Percentiles rank a stretch among this genome's conserved stretches.
These are phyloP conservation scores for Mormyrus iriodes DNA, from an alignment of 2,113 vertebrate species.

Conservation along the genomic window DNA sequence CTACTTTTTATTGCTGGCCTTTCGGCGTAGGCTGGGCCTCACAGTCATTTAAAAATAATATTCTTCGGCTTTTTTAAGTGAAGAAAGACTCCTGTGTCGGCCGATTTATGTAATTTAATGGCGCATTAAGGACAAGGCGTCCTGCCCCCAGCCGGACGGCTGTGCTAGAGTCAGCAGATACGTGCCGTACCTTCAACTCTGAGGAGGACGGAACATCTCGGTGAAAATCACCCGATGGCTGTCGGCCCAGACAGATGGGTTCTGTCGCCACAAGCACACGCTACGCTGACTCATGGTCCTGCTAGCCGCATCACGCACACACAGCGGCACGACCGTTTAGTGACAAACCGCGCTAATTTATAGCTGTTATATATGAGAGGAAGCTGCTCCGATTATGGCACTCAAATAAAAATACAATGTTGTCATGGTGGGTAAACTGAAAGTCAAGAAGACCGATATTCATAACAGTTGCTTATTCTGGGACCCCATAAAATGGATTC, in stretches of 20 bases:
- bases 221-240: background rate
- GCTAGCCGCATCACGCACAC: background rate
- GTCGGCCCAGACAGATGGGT: background rate
- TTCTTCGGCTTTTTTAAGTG: background rate
- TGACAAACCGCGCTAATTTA: background rate
- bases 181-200: background rate
- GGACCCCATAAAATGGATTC: background rate
- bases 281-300: background rate
- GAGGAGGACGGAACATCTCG: background rate
- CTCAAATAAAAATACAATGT: background rate
- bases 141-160: background rate
- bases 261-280: background rate
- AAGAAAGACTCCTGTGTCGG: background rate
- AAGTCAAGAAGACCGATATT: conserved; percentile 2
- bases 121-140: background rate
- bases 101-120: background rate
- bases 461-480: background rate
- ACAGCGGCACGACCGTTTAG: background rate
- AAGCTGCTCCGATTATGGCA: background rate
- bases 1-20: background rate
- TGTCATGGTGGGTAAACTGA: background rate
- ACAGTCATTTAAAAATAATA: background rate
- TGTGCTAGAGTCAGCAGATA: background rate
- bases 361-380: background rate
- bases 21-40: too few species aligned